Evolutionary conservation across 2,888 invertebrate species (phyloP).

Genomic region (Stenolophus ochropezus): DNA sequence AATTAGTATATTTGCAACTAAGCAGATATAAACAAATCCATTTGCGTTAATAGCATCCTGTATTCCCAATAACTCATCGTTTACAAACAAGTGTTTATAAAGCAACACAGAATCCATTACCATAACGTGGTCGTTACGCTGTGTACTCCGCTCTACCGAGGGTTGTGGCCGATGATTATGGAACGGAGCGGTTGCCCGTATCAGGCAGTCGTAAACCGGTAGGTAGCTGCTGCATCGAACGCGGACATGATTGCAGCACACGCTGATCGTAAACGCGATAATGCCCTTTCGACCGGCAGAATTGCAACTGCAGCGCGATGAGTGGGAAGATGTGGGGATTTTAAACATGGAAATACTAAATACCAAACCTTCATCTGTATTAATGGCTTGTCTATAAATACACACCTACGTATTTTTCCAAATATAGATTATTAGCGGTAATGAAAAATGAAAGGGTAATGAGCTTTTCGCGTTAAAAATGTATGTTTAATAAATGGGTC

Average conservation of each 20-base stretch:
- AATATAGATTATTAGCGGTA: too few relatives aligned
- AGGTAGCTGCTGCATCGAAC: slow-evolving; percentile 25
- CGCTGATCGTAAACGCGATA: slow-evolving; percentile 46
- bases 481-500: too few relatives aligned
- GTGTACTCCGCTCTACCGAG: not conserved
- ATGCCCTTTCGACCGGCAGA: slow-evolving; percentile 3
- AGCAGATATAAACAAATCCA: not conserved
- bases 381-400: too few relatives aligned
- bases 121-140: slow-evolving; percentile 9
- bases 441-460: too few relatives aligned
- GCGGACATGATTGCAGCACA: not conserved
- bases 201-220: slow-evolving; percentile 55
- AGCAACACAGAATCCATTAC: not conserved
- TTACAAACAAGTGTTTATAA: not conserved
- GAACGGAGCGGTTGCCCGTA: slow-evolving; percentile 45
- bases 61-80: not conserved
- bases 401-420: too few relatives aligned
- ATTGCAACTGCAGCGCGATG: not conserved
- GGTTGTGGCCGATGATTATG: slow-evolving; percentile 37
- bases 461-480: too few relatives aligned
- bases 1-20: not conserved
- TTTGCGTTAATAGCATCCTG: not conserved
- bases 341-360: not conserved
- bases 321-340: not conserved
- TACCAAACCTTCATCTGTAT: too few relatives aligned